Conservation (phyloP, 2,888 invertebrate species). For the Willowsia nigromaculata region DNA sequence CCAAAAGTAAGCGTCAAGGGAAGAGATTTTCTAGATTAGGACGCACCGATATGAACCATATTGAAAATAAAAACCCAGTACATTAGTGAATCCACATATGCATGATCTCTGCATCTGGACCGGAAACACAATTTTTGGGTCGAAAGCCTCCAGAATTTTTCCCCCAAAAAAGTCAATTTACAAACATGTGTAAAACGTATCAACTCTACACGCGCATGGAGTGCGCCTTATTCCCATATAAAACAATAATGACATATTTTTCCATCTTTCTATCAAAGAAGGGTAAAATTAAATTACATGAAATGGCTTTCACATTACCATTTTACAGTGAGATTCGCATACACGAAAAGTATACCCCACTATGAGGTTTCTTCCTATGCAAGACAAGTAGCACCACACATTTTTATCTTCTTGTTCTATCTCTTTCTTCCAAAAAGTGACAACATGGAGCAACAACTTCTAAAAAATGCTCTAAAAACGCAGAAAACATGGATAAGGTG, state of each 20-base stretch:
- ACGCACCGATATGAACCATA: neutral
- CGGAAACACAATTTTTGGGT: slow-evolving; percentile 78
- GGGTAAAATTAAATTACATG: neutral
- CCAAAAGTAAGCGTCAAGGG: neutral
- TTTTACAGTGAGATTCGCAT: neutral
- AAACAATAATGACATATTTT: slow-evolving; percentile 3
- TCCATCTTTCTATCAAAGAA: slow-evolving; percentile 9
- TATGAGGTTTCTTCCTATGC: neutral
- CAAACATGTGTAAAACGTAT: slow-evolving; percentile 33
- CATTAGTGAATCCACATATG: neutral
- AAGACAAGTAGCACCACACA: slow-evolving; percentile 27
- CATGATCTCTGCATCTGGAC: slow-evolving; percentile 76
- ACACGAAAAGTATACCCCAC: neutral
- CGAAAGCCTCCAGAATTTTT: slow-evolving; percentile 76
- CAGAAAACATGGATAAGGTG: slow-evolving; percentile 23
- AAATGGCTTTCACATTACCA: neutral
- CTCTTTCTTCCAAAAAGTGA: slow-evolving; percentile 28
- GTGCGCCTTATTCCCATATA: neutral
- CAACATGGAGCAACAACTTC: slow-evolving; percentile 4
- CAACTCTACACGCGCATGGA: neutral
- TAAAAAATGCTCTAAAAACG: slow-evolving; percentile 8
- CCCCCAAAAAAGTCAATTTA: slow-evolving; percentile 74
- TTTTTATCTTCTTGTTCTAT: slow-evolving; percentile 43
- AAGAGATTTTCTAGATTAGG: neutral
- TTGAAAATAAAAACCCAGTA: neutral